Evolutionary conservation across 2,888 invertebrate species (phyloP).

Genomic region (Onchidella celtica): DNA sequence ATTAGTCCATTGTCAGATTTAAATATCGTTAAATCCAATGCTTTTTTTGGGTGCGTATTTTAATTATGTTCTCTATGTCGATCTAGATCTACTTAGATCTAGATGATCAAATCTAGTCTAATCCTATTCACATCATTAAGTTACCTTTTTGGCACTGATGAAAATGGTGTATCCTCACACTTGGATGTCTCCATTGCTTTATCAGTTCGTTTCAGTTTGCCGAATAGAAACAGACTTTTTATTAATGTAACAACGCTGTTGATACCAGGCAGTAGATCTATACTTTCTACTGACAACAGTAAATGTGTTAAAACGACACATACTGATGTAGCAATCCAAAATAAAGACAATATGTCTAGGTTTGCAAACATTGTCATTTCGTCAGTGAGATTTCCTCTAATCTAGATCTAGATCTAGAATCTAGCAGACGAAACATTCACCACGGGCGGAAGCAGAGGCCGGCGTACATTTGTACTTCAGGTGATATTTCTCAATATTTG

Average conservation of each 20-base stretch:
- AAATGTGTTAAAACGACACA: background rate
- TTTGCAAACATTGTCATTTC: slow-evolving; percentile 13
- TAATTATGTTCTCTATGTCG: no score
- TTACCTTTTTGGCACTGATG: no score
- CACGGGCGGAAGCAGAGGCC: background rate
- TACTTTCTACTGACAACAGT: background rate
- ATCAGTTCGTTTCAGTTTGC: background rate
- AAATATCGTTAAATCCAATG: no score
- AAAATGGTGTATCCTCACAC: background rate
- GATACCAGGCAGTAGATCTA: background rate
- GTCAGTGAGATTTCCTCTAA: no score
- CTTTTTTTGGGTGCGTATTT: no score
- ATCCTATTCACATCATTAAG: no score
- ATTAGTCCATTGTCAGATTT: no score
- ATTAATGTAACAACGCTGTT: background rate
- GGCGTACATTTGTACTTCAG: background rate
- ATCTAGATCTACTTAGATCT: no score
- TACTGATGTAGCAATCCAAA: slow-evolving; percentile 18
- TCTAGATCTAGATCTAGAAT: no score
- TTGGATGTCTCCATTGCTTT: background rate
- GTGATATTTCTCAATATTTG: no score
- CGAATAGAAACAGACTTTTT: background rate
- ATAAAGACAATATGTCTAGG: slow-evolving; percentile 7
- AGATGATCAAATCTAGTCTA: no score
- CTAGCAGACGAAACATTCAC: no score